Percentiles rank a stretch among this genome's conserved stretches.
phyloP scores from a whole-genome alignment of 2,797 vertebrate genomes.

The Xenops minutus region DNA sequence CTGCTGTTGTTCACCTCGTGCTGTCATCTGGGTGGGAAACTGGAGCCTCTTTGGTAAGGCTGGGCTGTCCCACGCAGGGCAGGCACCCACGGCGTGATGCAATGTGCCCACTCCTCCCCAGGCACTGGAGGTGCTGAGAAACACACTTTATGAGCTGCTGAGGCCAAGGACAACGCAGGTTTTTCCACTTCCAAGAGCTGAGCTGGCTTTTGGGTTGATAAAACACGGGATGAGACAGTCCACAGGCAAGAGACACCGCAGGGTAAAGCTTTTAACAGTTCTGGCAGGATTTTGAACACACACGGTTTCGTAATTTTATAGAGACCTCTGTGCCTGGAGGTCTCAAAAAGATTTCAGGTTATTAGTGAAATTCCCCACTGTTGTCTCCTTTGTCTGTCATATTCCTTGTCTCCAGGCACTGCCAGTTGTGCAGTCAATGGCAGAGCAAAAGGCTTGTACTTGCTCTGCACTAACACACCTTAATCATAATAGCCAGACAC shows the following conservation, averaged over 20 bases:
- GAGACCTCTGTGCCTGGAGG: background rate
- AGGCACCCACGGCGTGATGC: background rate
- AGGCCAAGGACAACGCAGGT: background rate
- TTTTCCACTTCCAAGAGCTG: background rate
- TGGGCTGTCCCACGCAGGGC: background rate
- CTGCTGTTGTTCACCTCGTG: background rate
- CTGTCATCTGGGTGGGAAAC: background rate
- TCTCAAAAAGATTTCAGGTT: background rate
- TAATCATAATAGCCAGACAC: background rate
- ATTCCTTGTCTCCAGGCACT: background rate
- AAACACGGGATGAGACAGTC: background rate
- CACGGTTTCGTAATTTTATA: background rate
- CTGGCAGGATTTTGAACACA: background rate
- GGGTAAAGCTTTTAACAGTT: background rate
- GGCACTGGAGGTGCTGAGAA: background rate
- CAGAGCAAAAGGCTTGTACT: background rate
- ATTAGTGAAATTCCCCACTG: background rate
- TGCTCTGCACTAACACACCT: background rate
- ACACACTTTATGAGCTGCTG: background rate
- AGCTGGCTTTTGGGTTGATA: background rate
- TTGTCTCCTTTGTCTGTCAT: background rate
- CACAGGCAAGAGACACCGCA: background rate
- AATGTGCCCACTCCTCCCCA: background rate
- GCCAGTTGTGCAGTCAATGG: background rate
- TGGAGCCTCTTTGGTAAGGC: rapidly evolving